Base-by-base conservation (phyloP, 1,140 invertebrate species). In the Zaprionus ornatus region DNA sequence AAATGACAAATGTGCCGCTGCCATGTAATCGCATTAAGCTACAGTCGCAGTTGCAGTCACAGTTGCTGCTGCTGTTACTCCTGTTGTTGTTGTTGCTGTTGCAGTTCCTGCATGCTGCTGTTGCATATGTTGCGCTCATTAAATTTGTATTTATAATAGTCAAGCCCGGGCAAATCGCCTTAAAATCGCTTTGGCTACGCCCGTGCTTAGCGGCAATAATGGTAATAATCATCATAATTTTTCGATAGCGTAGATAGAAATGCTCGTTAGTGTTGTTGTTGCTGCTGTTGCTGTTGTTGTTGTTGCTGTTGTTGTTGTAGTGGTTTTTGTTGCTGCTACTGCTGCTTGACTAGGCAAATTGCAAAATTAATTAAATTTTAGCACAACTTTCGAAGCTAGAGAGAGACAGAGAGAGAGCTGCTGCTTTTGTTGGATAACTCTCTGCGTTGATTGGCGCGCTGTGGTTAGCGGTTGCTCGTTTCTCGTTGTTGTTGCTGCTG, bases 141-240 rank as follows among this genome's bases (percentile, higher is more conserved):
- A 90, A 85, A 88, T 88, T 90, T 82, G 85, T 88, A 88, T 88
- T 88, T 88, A 88, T 90, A 88, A 88, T 88, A 77, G 80, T 77
- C 77, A 45, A n/a, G 6, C 52, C 42, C 65, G 78, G 74, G 80
- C 59, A 87, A 87, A 87, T 88, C 84, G 85, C 84, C 84, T 80
- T 87, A 87, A 72, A 82, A 50, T 50, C 45, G 45, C 45, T 87
- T 87, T 70, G 63, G 84, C 74, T 80, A 88, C 84, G 84, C 84
- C 85, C 68, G 62, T 74, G 80, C 80, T 87, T 84, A 88, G 80
- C 74, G 69, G 66, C 76, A 68, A 87, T 87, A 74, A 88, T 84
- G 84, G 66, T 77, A 87, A 87, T 87, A 87, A 87, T 87, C 84
- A 88, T 80, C 83, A 83, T 87, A 54, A 87, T 83, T 88, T 86